Percentiles rank a stretch among this genome's conserved stretches.
phyloP scores from a whole-genome alignment of 2,113 vertebrate species.

The Ochotona princeps region DNA sequence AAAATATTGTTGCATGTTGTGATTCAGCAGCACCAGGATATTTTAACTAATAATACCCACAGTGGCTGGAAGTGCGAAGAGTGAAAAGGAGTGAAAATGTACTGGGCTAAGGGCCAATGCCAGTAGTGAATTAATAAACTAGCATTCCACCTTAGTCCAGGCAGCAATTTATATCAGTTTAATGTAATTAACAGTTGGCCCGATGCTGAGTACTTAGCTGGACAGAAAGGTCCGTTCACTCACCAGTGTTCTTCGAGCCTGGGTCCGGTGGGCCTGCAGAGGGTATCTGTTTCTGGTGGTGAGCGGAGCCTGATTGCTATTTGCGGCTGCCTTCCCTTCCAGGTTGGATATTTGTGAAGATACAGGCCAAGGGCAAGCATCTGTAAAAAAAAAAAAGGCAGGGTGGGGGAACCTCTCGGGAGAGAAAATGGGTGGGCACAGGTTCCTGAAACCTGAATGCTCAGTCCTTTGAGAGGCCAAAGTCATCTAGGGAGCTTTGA shows the following conservation, averaged over 20 bases:
- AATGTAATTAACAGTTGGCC: slow-evolving; percentile 55
- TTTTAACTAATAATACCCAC: slow-evolving; percentile 52
- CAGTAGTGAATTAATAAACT: slow-evolving; percentile 66
- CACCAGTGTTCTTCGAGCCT: neutral
- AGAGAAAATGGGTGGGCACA: neutral
- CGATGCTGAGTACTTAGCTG: slow-evolving; percentile 36
- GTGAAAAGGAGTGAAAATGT: slow-evolving; percentile 66
- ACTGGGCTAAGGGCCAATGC: slow-evolving; percentile 50
- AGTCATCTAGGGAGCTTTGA: neutral
- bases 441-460: too few relatives aligned
- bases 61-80: neutral
- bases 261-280: neutral
- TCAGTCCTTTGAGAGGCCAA: neutral
- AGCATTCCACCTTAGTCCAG: slow-evolving; percentile 57
- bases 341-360: neutral
- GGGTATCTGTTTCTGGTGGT: neutral
- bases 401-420: neutral
- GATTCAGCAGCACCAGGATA: neutral
- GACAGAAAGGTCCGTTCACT: slow-evolving; percentile 5
- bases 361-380: neutral
- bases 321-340: neutral
- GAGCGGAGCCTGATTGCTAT: neutral
- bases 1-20: slow-evolving; percentile 52
- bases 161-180: slow-evolving; percentile 62
- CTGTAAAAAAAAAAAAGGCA: neutral